Percentiles rank a stretch among this genome's conserved stretches.
phyloP scores from a whole-genome alignment of 2,113 vertebrate species.

The Protobothrops flavoviridis region DNA sequence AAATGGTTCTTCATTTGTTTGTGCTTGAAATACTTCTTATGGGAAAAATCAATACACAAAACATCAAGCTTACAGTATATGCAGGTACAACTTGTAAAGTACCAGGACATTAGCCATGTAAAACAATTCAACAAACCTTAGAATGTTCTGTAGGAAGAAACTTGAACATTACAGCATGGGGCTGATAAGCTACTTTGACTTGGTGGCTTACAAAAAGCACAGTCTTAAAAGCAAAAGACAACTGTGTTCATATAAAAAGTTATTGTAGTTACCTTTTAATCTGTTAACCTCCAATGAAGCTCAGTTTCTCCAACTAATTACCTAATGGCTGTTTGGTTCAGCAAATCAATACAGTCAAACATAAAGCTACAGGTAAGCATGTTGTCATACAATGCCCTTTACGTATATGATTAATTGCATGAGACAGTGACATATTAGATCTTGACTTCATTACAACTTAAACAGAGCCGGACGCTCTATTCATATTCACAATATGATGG shows the following conservation, averaged over 20 bases:
- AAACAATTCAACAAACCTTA: neutral
- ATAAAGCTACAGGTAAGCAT: constrained; percentile 53
- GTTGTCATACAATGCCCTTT: constrained; percentile 54
- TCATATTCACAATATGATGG: constrained; percentile 65
- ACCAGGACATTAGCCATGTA: neutral
- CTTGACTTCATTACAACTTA: constrained; percentile 59
- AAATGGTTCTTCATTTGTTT: neutral
- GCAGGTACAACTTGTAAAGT: neutral
- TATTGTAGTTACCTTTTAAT: constrained; percentile 40
- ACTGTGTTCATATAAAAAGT: neutral
- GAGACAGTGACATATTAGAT: constrained; percentile 41
- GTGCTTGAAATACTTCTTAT: neutral
- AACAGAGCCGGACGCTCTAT: constrained; percentile 46
- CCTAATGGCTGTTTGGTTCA: constrained; percentile 60
- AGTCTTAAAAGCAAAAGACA: neutral
- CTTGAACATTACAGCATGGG: neutral
- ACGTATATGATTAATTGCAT: constrained; percentile 63
- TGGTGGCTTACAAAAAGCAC: neutral
- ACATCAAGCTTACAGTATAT: neutral
- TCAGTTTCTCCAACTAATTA: constrained; percentile 58
- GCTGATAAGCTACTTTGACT: neutral
- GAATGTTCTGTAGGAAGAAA: neutral
- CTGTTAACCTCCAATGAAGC: constrained; percentile 30
- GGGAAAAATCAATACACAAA: neutral
- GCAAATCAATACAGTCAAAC: constrained; percentile 39